Percentiles rank a stretch among this genome's conserved stretches.
Conservation (phyloP, 2,113 vertebrate genomes). For the Malaclemys terrapin region DNA sequence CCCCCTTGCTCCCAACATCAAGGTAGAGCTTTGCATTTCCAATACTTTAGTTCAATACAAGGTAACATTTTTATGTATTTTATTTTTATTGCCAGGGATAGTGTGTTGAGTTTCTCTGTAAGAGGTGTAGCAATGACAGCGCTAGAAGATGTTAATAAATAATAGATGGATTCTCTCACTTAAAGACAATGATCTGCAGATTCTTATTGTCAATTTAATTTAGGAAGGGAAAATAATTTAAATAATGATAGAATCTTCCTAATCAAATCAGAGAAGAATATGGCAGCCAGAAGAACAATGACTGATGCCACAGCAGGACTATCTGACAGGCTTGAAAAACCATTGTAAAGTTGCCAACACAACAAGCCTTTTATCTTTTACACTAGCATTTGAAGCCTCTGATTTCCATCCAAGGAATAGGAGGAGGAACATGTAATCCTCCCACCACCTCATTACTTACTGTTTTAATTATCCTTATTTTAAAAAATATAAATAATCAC, state of each 20-base stretch:
- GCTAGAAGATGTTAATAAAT: slow-evolving; percentile 57
- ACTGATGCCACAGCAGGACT: slow-evolving; percentile 61
- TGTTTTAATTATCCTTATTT: slow-evolving; percentile 60
- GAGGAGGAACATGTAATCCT: slow-evolving; percentile 16
- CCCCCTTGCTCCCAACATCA: slow-evolving; percentile 77
- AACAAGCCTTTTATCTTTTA: slow-evolving; percentile 69
- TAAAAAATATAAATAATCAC: slow-evolving; percentile 45
- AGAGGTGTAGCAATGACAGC: slow-evolving; percentile 45
- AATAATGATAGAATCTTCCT: slow-evolving; percentile 51
- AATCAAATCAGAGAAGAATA: slow-evolving; percentile 43
- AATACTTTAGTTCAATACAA: slow-evolving; percentile 63
- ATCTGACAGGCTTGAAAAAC: slow-evolving; percentile 63
- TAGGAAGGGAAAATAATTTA: slow-evolving; percentile 42
- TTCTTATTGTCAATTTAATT: slow-evolving; percentile 68
- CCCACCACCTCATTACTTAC: slow-evolving; percentile 35
- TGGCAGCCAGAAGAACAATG: slow-evolving; percentile 62
- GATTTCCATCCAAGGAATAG: slow-evolving; percentile 66
- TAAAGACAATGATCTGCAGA: slow-evolving; percentile 58
- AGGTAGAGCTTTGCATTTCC: slow-evolving; percentile 77
- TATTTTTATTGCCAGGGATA: slow-evolving; percentile 37
- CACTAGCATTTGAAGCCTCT: slow-evolving; percentile 60
- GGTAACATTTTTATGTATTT: slow-evolving; percentile 14
- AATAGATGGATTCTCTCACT: slow-evolving; percentile 60
- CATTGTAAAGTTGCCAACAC: slow-evolving; percentile 60
- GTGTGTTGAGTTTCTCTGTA: slow-evolving; percentile 50